These are phyloP conservation scores for Prinia subflava DNA, from an alignment of 2,113 vertebrate genomes.

Conservation along the genomic window DNA sequence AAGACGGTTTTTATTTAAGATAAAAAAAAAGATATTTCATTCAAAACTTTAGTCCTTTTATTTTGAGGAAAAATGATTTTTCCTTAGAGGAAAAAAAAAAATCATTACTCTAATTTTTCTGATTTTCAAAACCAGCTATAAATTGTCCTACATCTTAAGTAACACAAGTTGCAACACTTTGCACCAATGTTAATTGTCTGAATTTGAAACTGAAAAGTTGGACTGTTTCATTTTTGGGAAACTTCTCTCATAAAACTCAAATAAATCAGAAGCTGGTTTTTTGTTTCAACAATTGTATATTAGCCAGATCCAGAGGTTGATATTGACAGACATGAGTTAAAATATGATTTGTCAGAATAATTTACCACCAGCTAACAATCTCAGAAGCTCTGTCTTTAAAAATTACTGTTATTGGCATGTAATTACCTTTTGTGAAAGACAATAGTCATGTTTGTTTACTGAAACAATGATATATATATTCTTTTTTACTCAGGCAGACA, in stretches of 20 bases:
- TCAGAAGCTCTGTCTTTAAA: neutral
- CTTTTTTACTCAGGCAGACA: neutral
- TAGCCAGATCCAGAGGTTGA: neutral
- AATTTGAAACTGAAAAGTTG: neutral
- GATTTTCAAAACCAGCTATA: neutral
- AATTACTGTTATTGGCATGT: neutral
- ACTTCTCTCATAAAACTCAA: neutral
- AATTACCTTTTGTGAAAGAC: neutral
- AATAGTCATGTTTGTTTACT: neutral
- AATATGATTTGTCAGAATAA: neutral
- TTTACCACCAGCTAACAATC: neutral
- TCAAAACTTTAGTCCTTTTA: neutral
- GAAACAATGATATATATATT: neutral
- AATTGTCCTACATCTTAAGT: neutral
- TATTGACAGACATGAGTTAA: neutral
- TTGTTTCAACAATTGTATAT: neutral
- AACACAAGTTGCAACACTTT: neutral
- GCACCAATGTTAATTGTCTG: neutral
- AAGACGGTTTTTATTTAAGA: neutral
- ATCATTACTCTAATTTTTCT: neutral
- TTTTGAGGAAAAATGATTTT: neutral
- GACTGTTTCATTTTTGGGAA: neutral
- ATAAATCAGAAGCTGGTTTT: neutral
- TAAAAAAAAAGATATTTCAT: neutral
- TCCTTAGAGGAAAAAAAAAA: neutral